phyloP scores from a whole-genome alignment of 1,140 invertebrate genomes.

The Cheumatopsyche charites region DNA sequence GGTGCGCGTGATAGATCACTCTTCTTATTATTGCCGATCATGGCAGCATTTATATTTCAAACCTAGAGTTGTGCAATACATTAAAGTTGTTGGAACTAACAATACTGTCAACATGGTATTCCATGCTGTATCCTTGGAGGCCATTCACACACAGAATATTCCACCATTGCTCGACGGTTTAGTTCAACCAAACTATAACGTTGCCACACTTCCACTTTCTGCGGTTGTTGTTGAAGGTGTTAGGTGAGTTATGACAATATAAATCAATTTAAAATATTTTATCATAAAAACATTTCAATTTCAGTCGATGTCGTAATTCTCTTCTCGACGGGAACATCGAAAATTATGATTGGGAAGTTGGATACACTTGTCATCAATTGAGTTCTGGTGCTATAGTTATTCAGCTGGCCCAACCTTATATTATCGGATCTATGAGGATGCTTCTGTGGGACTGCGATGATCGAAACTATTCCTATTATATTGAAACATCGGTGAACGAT shows the following conservation, averaged over 20 bases:
- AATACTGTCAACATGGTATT: constrained; percentile 96
- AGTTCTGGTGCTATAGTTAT: constrained; percentile 94
- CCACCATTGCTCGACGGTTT: constrained; percentile 81
- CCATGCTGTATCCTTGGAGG: constrained; percentile 91
- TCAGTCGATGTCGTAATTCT: constrained; percentile 89
- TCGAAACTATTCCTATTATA: constrained; percentile 93
- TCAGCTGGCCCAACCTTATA: constrained; percentile 95
- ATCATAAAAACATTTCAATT: neutral
- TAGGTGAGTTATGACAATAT: constrained; percentile 55
- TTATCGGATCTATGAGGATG: constrained; percentile 88
- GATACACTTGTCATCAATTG: constrained; percentile 98
- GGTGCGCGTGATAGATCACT: constrained; percentile 91
- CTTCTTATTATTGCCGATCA: constrained; percentile 89
- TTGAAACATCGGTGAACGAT: constrained; percentile 94
- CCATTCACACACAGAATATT: constrained; percentile 78
- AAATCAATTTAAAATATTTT: constrained; percentile 23
- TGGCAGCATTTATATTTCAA: constrained; percentile 97
- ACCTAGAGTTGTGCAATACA: constrained; percentile 85
- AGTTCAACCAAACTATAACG: constrained; percentile 85
- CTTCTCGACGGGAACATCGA: constrained; percentile 93
- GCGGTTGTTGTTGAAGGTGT: constrained; percentile 96
- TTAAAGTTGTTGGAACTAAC: constrained; percentile 91
- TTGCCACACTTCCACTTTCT: constrained; percentile 86
- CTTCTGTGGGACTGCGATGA: constrained; percentile 98
- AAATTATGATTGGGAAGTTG: constrained; percentile 98